Percentiles rank a stretch among this genome's conserved stretches.
Evolutionary conservation across 2,888 invertebrate species (phyloP).

Genomic region (Scaptomyza tumidula): DNA sequence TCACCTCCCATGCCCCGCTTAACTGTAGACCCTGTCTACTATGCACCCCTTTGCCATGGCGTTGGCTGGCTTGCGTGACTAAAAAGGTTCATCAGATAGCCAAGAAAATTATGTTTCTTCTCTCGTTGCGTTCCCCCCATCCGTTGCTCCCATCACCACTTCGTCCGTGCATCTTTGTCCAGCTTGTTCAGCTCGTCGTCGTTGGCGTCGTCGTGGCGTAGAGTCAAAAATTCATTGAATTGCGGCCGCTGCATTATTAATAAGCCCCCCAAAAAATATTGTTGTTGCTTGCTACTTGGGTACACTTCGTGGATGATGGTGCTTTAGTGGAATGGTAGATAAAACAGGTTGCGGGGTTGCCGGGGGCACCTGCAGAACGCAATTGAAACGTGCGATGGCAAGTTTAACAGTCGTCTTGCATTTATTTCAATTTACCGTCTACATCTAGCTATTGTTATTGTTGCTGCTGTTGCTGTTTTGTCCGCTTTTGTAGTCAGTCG

Average conservation of each 20-base stretch:
- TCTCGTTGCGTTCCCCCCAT: slow-evolving; percentile 7
- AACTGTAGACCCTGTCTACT: neutral
- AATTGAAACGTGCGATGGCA: slow-evolving; percentile 79
- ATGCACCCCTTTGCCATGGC: slow-evolving; percentile 4
- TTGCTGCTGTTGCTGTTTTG: slow-evolving; percentile 30
- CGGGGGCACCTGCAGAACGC: slow-evolving; percentile 51
- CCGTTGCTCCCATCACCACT: neutral
- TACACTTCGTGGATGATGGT: slow-evolving; percentile 56
- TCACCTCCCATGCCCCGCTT: slow-evolving; percentile 1
- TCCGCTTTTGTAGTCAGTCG: slow-evolving; percentile 44
- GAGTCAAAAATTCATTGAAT: slow-evolving; percentile 81
- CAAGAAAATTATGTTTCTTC: slow-evolving; percentile 67
- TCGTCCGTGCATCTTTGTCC: neutral
- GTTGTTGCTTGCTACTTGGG: slow-evolving; percentile 63
- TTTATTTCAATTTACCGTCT: slow-evolving; percentile 77
- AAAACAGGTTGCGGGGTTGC: neutral
- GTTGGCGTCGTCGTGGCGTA: slow-evolving; percentile 35
- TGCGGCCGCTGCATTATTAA: slow-evolving; percentile 80
- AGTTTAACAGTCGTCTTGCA: slow-evolving; percentile 78
- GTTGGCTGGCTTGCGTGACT: slow-evolving; percentile 45
- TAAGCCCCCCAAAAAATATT: slow-evolving; percentile 63
- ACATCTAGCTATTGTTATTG: slow-evolving; percentile 12
- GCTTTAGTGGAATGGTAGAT: slow-evolving; percentile 2
- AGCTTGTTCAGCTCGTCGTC: slow-evolving; percentile 23
- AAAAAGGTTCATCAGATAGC: slow-evolving; percentile 80